Percentiles rank a stretch among this genome's conserved stretches.
Evolutionary conservation across 2,888 invertebrate genomes (phyloP).

Genomic region (Apamea sordens): DNA sequence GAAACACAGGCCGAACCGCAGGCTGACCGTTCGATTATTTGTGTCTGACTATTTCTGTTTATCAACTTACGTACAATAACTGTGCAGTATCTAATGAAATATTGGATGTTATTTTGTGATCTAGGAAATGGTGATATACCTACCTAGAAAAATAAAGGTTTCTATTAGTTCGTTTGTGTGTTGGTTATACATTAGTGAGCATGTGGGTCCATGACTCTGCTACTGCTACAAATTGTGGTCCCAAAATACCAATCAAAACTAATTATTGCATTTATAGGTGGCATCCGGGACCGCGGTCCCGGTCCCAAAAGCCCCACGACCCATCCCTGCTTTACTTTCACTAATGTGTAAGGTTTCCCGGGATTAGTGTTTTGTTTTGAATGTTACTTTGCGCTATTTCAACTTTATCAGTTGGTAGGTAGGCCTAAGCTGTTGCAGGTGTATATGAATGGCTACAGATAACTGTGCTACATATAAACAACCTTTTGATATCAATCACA

Average conservation of each 20-base stretch:
- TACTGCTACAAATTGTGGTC: background rate
- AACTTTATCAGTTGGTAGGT: background rate
- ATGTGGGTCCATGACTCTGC: background rate
- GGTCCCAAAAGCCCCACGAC: no score
- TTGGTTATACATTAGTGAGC: no score
- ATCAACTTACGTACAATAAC: slow-evolving; percentile 41
- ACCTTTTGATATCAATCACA: background rate
- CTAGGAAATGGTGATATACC: background rate
- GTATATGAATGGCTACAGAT: no score
- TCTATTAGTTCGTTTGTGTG: background rate
- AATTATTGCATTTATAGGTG: no score
- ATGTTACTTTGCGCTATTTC: background rate
- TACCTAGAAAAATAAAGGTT: background rate
- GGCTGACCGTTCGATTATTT: slow-evolving; percentile 49
- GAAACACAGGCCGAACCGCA: slow-evolving; percentile 5
- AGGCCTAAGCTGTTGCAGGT: background rate
- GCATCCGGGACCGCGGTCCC: no score
- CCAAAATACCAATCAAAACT: no score
- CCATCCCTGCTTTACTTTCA: background rate
- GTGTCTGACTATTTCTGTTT: slow-evolving; percentile 37
- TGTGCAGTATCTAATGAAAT: slow-evolving; percentile 6
- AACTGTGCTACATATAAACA: background rate
- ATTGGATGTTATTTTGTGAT: slow-evolving; percentile 1
- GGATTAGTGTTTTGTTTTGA: background rate
- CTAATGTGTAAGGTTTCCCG: background rate